phyloP scores from a whole-genome alignment of 2,888 invertebrate genomes.

The Trissolcus japonicus region DNA sequence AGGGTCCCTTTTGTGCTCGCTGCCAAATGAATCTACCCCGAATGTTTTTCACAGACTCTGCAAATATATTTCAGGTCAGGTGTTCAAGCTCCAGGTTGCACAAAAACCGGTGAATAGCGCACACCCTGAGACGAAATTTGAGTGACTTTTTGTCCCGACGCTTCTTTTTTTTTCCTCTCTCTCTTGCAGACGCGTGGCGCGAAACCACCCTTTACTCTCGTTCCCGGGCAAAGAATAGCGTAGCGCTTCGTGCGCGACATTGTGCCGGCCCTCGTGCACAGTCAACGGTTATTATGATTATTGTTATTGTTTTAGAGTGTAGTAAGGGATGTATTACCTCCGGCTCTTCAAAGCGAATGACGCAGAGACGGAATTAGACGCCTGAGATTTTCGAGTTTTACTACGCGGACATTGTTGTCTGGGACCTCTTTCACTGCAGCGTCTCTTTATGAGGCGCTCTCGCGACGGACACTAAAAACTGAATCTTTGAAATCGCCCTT shows the following conservation, averaged over 20 bases:
- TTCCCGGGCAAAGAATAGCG: conserved; percentile 30
- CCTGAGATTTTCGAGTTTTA: conserved; percentile 26
- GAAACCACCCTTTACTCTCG: conserved; percentile 44
- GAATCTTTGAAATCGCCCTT: conserved; percentile 30
- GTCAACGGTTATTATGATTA: conserved; percentile 40
- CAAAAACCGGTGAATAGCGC: conserved; percentile 31
- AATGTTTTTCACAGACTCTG: conserved; percentile 3
- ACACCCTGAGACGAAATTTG: conserved; percentile 62
- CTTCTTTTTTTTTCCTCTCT: conserved; percentile 10
- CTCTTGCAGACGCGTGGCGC: conserved; percentile 20
- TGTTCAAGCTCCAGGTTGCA: conserved; percentile 7
- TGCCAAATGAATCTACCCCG: conserved; percentile 16
- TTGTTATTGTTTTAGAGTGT: conserved; percentile 65
- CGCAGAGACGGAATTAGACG: conserved; percentile 39
- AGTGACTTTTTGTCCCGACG: conserved; percentile 64
- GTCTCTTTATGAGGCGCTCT: conserved; percentile 14
- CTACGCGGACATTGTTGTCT: conserved; percentile 21
- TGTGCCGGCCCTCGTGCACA: conserved; percentile 25
- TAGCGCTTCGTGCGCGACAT: conserved; percentile 20
- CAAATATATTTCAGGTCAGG: conserved; percentile 12
- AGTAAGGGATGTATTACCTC: conserved; percentile 58
- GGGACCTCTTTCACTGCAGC: conserved; percentile 16
- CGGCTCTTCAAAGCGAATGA: conserved; percentile 20
- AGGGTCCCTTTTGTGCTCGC: conserved; percentile 1
- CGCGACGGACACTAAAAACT: conserved; percentile 21